These are phyloP conservation scores for Diachrysia chrysitis DNA, from an alignment of 2,888 invertebrate species.

Conservation along the genomic window DNA sequence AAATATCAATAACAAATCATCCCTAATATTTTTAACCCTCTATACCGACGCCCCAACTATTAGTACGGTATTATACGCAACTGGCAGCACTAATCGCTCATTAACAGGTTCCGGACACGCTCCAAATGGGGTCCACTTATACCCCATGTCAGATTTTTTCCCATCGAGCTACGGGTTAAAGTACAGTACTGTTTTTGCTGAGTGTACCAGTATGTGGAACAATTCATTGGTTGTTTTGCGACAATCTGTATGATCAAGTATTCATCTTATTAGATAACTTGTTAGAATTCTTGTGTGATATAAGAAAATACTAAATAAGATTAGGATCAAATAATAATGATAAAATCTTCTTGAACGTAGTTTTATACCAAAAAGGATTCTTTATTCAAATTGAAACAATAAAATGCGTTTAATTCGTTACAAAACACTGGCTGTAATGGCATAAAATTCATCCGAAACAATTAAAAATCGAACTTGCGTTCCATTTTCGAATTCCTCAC, in stretches of 20 bases:
- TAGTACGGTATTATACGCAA: slow-evolving; percentile 84
- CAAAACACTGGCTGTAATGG: slow-evolving; percentile 72
- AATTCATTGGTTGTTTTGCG: slow-evolving; percentile 9
- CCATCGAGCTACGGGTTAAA: slow-evolving; percentile 52
- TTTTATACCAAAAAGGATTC: slow-evolving; percentile 22
- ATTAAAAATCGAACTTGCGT: slow-evolving; percentile 85
- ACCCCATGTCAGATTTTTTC: slow-evolving; percentile 55
- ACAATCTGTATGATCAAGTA: neutral
- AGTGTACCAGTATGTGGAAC: slow-evolving; percentile 13
- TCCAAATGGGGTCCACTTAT: slow-evolving; percentile 58
- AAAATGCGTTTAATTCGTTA: slow-evolving; percentile 68
- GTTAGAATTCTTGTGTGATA: neutral
- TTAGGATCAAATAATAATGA: neutral
- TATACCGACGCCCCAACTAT: slow-evolving; percentile 80
- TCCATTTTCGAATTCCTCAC: slow-evolving; percentile 82
- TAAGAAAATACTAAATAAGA: neutral
- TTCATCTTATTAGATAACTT: neutral
- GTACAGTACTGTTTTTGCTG: slow-evolving; percentile 32
- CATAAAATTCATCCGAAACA: slow-evolving; percentile 79
- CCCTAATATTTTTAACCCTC: slow-evolving; percentile 65
- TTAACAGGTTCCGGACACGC: slow-evolving; percentile 83
- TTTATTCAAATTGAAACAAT: slow-evolving; percentile 68
- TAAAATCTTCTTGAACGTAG: slow-evolving; percentile 8
- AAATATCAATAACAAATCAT: slow-evolving; percentile 58
- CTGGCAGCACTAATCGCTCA: slow-evolving; percentile 88